Conservation (phyloP, 1,140 invertebrate species). For the Drosophila insularis region DNA sequence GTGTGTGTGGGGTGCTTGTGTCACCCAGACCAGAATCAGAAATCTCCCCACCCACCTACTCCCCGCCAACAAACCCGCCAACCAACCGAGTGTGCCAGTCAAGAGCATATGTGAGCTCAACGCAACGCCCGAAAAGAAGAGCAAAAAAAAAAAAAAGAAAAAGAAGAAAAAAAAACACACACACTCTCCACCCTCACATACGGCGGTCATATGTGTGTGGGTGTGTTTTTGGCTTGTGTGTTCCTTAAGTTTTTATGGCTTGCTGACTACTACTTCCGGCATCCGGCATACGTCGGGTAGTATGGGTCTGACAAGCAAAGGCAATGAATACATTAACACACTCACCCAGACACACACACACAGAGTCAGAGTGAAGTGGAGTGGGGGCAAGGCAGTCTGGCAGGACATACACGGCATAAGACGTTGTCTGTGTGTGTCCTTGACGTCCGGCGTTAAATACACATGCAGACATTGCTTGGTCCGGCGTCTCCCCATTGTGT, state of each 20-base stretch:
- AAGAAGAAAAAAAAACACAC: slow-evolving; percentile 18
- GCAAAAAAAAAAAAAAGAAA: slow-evolving; percentile 25
- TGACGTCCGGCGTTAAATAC: slow-evolving; percentile 61
- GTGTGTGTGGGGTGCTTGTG: slow-evolving; percentile 41
- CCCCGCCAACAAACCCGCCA: not conserved
- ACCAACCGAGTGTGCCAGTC: slow-evolving; percentile 20
- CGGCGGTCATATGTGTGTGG: not conserved
- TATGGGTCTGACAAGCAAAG: slow-evolving; percentile 39
- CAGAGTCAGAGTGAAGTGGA: not conserved
- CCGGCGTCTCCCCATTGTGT: slow-evolving; percentile 26
- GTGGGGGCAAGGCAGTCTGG: not conserved
- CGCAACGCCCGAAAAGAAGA: slow-evolving; percentile 52
- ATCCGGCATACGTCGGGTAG: slow-evolving; percentile 34
- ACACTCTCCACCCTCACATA: not conserved
- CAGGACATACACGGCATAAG: slow-evolving; percentile 9
- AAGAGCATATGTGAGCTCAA: slow-evolving; percentile 67
- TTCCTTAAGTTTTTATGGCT: slow-evolving; percentile 79
- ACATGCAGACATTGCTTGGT: slow-evolving; percentile 37
- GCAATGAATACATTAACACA: slow-evolving; percentile 78
- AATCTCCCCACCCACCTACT: not conserved
- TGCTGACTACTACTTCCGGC: slow-evolving; percentile 79
- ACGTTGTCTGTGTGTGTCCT: slow-evolving; percentile 44
- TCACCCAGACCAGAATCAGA: slow-evolving; percentile 44
- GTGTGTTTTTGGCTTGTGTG: slow-evolving; percentile 30
- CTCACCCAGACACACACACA: slow-evolving; percentile 50